Conservation (phyloP, 2,797 vertebrate species). For the Malurus leucopterus region DNA sequence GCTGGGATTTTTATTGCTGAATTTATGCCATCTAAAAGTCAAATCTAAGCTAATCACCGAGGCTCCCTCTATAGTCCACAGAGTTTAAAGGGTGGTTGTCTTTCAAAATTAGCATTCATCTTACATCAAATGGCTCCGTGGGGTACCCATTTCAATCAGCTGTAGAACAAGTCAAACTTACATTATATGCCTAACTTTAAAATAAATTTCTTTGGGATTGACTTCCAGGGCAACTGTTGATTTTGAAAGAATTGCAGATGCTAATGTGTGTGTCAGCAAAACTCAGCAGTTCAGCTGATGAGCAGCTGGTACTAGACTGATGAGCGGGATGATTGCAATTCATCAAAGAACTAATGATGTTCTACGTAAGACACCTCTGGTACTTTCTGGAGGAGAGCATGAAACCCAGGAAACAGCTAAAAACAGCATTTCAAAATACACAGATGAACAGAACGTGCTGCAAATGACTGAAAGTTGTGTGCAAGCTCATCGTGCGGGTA, state of each 20-base stretch:
- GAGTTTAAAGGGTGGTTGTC: background rate
- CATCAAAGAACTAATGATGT: constrained; percentile 25
- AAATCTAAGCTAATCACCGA: background rate
- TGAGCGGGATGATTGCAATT: constrained; percentile 38
- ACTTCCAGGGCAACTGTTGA: constrained; percentile 13
- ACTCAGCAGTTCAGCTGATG: constrained; percentile 41
- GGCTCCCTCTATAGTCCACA: background rate
- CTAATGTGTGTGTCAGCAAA: constrained; percentile 6
- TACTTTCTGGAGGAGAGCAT: background rate
- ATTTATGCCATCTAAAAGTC: background rate
- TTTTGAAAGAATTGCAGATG: constrained; percentile 22
- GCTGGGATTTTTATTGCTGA: background rate
- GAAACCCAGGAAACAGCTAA: background rate
- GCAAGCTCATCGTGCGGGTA: background rate
- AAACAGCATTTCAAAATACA: background rate
- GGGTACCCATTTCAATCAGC: background rate
- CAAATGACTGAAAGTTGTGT: background rate
- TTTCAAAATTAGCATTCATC: background rate
- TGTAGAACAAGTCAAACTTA: background rate
- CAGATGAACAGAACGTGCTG: background rate
- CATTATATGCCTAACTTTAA: background rate
- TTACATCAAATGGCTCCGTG: background rate
- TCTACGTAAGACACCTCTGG: background rate
- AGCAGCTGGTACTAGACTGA: constrained; percentile 41
- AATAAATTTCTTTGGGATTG: background rate